These are phyloP conservation scores for Acrocera orbiculus DNA, from an alignment of 2,888 invertebrate species.

Conservation along the genomic window DNA sequence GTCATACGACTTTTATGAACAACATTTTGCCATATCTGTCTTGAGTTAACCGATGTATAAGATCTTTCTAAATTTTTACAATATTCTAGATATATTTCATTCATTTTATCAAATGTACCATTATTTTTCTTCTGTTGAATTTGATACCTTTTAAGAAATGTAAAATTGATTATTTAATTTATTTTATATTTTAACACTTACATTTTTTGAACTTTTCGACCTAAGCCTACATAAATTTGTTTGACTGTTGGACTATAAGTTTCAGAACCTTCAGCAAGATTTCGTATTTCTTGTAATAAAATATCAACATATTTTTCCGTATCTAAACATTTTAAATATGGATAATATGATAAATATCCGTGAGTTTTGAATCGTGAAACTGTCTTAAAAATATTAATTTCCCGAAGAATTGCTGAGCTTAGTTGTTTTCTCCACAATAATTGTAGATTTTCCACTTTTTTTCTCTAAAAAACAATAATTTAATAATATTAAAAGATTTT, in stretches of 20 bases:
- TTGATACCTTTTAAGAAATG: slow-evolving; percentile 35
- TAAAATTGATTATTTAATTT: background rate
- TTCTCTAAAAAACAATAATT: slow-evolving; percentile 33
- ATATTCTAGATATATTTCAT: slow-evolving; percentile 42
- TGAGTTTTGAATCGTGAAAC: slow-evolving; percentile 38
- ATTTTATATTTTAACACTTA: slow-evolving; percentile 20
- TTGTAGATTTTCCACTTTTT: slow-evolving; percentile 42
- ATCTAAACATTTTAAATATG: slow-evolving; percentile 49
- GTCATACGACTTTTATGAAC: slow-evolving; percentile 33
- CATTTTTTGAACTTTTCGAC: slow-evolving; percentile 44
- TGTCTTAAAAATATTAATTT: slow-evolving; percentile 45
- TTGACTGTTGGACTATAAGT: slow-evolving; percentile 55
- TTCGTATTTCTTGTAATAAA: slow-evolving; percentile 49
- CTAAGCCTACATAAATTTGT: slow-evolving; percentile 46
- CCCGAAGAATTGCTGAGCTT: slow-evolving; percentile 45
- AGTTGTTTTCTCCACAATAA: slow-evolving; percentile 47
- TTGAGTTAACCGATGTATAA: slow-evolving; percentile 24
- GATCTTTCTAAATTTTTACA: slow-evolving; percentile 42
- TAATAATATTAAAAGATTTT: background rate
- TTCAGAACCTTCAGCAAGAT: slow-evolving; percentile 59
- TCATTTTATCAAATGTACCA: slow-evolving; percentile 47
- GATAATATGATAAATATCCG: slow-evolving; percentile 43
- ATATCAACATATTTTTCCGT: slow-evolving; percentile 41
- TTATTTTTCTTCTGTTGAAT: slow-evolving; percentile 45
- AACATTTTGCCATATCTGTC: slow-evolving; percentile 57